phyloP scores from a whole-genome alignment of 2,888 invertebrate genomes.

The Erebia aethiops region DNA sequence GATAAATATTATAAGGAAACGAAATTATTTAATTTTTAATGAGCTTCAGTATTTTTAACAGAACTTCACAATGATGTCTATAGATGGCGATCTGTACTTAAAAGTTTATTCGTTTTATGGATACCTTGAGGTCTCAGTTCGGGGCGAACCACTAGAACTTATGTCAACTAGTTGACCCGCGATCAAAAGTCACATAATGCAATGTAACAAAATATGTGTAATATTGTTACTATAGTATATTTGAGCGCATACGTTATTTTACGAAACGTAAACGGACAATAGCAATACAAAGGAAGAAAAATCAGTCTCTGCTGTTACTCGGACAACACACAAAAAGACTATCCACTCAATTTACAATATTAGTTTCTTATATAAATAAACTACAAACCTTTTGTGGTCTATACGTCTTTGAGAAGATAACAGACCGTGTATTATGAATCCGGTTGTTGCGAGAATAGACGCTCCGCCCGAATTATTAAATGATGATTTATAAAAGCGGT shows the following conservation, averaged over 20 bases:
- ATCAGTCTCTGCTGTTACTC: conserved; percentile 6
- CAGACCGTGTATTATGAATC: conserved; percentile 7
- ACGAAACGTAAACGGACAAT: conserved; percentile 10
- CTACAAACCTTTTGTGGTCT: conserved; percentile 7
- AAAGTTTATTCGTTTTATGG: too few relatives aligned
- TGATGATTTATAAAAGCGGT: background rate
- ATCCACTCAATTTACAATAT: conserved; percentile 32
- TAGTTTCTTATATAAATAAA: conserved; percentile 22
- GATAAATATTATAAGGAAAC: too few relatives aligned
- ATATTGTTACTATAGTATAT: background rate
- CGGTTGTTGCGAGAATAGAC: background rate
- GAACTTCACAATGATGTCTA: too few relatives aligned
- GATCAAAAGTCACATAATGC: background rate
- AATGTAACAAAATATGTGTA: background rate
- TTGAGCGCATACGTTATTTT: background rate
- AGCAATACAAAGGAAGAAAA: conserved; percentile 16
- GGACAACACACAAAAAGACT: conserved; percentile 20
- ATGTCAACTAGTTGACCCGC: too few relatives aligned
- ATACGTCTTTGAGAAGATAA: conserved; percentile 19
- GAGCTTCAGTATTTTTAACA: too few relatives aligned
- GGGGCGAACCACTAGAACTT: too few relatives aligned
- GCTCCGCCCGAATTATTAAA: background rate
- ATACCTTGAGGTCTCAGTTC: too few relatives aligned
- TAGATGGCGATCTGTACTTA: too few relatives aligned
- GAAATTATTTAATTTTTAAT: too few relatives aligned